These are phyloP conservation scores for Burhinus oedicnemus DNA, from an alignment of 2,113 vertebrate genomes.

Conservation along the genomic window DNA sequence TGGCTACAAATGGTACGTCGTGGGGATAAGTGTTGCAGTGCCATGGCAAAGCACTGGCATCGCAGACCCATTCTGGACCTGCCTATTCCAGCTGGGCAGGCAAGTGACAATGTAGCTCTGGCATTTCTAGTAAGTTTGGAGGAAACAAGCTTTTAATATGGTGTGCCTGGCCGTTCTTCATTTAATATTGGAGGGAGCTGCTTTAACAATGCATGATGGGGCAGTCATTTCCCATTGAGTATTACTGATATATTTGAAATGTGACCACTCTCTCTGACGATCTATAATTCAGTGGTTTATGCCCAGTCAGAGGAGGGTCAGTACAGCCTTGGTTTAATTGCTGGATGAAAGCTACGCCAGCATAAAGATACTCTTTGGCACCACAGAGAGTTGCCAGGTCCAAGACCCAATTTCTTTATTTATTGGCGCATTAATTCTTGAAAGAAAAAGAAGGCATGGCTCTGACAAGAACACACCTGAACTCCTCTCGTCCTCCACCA, in stretches of 20 bases:
- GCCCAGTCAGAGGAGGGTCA: not conserved
- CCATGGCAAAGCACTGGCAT: not conserved
- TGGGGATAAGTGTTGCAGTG: not conserved
- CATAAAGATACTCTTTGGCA: conserved; percentile 22
- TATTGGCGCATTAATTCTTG: not conserved
- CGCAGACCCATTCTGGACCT: not conserved
- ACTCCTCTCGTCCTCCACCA: not conserved
- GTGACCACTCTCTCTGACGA: not conserved
- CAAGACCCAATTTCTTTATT: not conserved
- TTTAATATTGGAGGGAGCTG: not conserved
- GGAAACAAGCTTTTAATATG: not conserved
- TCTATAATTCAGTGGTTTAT: not conserved
- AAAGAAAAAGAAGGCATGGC: not conserved
- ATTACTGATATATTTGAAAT: not conserved
- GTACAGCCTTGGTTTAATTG: conserved; percentile 1
- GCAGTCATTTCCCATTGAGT: not conserved
- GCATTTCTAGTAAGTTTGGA: not conserved
- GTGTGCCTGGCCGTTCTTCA: not conserved
- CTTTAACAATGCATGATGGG: not conserved
- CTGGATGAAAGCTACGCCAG: conserved; percentile 8
- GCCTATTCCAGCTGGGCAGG: not conserved
- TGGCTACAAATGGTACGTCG: accelerated
- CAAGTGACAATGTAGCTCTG: accelerated
- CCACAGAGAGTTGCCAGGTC: not conserved
- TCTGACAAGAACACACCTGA: not conserved